A percentile compares a stretch with the other conserved stretches of the same genome.
phyloP scores from a whole-genome alignment of 2,888 invertebrate genomes.

The Plutella xylostella region DNA sequence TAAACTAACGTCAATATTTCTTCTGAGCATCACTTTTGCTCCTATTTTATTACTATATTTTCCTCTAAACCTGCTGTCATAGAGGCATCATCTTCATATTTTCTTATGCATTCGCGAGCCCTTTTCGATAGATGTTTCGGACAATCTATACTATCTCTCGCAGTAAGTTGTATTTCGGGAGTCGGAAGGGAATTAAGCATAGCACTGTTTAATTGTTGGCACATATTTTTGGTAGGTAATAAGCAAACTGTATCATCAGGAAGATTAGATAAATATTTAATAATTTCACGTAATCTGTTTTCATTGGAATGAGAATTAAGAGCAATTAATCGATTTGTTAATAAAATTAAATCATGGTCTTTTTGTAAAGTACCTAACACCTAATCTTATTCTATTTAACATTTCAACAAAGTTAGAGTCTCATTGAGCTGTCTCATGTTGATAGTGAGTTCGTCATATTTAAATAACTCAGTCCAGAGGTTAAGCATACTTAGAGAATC shows the following conservation, averaged over 20 bases:
- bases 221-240: constrained; percentile 25
- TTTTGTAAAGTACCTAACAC: constrained; percentile 13
- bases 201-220: constrained; percentile 23
- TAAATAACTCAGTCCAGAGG: constrained; percentile 24
- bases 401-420: constrained; percentile 23
- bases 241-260: constrained; percentile 24
- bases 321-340: constrained; percentile 17
- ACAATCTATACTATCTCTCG: constrained; percentile 7
- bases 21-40: neutral
- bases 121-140: neutral
- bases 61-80: too few species aligned
- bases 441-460: constrained; percentile 15
- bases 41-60: too few species aligned
- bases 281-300: constrained; percentile 19
- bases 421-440: constrained; percentile 18
- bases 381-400: too few species aligned
- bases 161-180: constrained; percentile 20
- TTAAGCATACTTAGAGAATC: constrained; percentile 20
- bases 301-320: constrained; percentile 13
- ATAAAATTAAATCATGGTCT: constrained; percentile 20
- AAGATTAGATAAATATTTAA: constrained; percentile 17
- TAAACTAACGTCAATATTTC: neutral
- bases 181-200: constrained; percentile 21
- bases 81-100: too few species aligned
- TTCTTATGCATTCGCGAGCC: neutral